phyloP scores from a whole-genome alignment of 2,888 invertebrate genomes.

The Campoplex nolae region DNA sequence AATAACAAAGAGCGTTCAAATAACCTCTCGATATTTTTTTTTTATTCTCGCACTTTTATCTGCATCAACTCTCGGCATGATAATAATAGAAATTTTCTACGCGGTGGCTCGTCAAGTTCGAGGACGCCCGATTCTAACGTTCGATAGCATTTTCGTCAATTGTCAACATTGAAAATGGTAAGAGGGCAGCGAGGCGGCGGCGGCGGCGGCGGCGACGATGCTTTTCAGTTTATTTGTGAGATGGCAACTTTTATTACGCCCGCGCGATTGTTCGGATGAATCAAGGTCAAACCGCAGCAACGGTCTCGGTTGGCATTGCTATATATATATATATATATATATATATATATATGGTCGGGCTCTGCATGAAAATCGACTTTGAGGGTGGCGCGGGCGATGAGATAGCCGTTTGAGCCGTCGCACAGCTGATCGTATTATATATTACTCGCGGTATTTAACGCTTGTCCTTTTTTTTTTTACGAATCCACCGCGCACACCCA shows the following conservation, averaged over 20 bases:
- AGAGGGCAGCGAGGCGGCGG: no score
- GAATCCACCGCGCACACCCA: no score
- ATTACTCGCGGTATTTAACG: background rate
- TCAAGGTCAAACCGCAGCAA: conserved; percentile 58
- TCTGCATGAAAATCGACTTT: conserved; percentile 29
- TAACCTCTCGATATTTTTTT: conserved; percentile 41
- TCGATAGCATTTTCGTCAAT: background rate
- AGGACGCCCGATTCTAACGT: conserved; percentile 10
- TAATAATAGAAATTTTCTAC: conserved; percentile 21
- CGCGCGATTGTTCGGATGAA: conserved; percentile 43
- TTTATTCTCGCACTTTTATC: background rate
- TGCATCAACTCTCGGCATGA: conserved; percentile 19
- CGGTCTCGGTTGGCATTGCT: no score
- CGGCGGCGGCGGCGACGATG: no score
- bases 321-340: no score
- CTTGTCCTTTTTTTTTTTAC: background rate
- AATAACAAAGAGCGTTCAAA: conserved; percentile 49
- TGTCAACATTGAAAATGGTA: background rate
- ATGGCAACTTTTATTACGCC: conserved; percentile 35
- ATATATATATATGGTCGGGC: background rate
- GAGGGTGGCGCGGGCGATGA: conserved; percentile 21
- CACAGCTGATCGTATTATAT: conserved; percentile 66
- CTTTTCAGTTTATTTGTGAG: background rate
- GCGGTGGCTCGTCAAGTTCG: conserved; percentile 29
- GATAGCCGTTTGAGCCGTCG: conserved; percentile 36